A percentile compares a stretch with the other conserved stretches of the same genome.
phyloP scores from a whole-genome alignment of 2,113 vertebrate species.

The Tichodroma muraria region DNA sequence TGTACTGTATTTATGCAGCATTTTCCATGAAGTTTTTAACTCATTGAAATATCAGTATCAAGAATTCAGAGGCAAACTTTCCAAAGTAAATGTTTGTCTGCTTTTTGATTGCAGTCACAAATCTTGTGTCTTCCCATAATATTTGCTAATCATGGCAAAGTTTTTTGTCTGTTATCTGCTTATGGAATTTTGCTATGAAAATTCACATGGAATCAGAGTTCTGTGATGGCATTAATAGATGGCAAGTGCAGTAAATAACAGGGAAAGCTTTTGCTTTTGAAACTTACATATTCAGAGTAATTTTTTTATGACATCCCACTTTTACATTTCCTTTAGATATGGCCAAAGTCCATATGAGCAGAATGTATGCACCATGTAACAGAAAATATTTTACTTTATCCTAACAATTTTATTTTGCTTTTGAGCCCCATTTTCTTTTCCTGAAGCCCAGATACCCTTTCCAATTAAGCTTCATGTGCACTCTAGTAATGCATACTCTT shows the following conservation, averaged over 20 bases:
- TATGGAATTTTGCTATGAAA: background rate
- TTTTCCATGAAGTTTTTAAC: background rate
- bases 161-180: background rate
- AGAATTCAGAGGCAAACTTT: background rate
- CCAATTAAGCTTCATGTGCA: constrained; percentile 36
- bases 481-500: constrained; percentile 5
- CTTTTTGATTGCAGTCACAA: background rate
- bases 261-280: background rate
- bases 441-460: background rate
- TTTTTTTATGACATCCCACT: background rate
- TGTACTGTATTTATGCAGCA: background rate
- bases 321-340: background rate
- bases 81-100: background rate
- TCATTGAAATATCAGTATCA: background rate
- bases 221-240: background rate
- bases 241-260: background rate
- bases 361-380: background rate
- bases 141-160: background rate
- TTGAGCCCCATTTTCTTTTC: background rate
- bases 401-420: background rate
- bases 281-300: background rate
- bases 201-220: background rate
- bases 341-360: background rate
- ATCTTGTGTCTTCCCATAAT: background rate
- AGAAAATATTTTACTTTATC: background rate